A percentile compares a stretch with the other conserved stretches of the same genome.
Evolutionary conservation across 1,140 invertebrate genomes (phyloP).

Genomic region (Drepana arcuata): DNA sequence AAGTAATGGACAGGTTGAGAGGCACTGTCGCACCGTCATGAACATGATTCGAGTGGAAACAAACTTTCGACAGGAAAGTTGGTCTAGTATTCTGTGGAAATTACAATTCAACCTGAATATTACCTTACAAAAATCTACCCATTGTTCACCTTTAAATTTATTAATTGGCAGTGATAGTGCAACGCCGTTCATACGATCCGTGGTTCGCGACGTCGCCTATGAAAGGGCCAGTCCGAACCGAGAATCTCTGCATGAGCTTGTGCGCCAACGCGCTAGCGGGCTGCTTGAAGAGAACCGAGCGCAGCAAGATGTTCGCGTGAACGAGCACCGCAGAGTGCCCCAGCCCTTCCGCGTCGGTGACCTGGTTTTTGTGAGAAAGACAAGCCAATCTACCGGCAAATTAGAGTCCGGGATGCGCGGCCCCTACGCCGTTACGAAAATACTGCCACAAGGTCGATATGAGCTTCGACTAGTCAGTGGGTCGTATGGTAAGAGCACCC

Average conservation of each 20-base stretch:
- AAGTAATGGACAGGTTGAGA: conserved; percentile 1
- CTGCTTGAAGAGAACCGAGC: conserved; percentile 4
- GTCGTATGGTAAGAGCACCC: neutral
- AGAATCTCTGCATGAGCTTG: conserved; percentile 5
- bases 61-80: neutral
- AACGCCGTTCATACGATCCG: conserved; percentile 2
- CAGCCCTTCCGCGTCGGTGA: neutral
- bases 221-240: conserved; percentile 1
- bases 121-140: neutral
- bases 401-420: neutral
- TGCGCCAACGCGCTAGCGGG: conserved; percentile 2
- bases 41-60: conserved; percentile 1
- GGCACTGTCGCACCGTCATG: conserved; percentile 1
- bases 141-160: neutral
- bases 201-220: conserved; percentile 1
- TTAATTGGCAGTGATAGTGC: conserved; percentile 1
- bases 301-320: conserved; percentile 5
- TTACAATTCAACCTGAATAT: neutral
- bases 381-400: neutral
- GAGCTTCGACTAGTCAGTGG: neutral
- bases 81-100: conserved; percentile 1
- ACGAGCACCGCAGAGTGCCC: conserved; percentile 1
- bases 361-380: neutral
- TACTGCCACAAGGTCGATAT: neutral
- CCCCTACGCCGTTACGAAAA: neutral